phyloP scores from a whole-genome alignment of 1,140 invertebrate genomes.

The Pinna nobilis region DNA sequence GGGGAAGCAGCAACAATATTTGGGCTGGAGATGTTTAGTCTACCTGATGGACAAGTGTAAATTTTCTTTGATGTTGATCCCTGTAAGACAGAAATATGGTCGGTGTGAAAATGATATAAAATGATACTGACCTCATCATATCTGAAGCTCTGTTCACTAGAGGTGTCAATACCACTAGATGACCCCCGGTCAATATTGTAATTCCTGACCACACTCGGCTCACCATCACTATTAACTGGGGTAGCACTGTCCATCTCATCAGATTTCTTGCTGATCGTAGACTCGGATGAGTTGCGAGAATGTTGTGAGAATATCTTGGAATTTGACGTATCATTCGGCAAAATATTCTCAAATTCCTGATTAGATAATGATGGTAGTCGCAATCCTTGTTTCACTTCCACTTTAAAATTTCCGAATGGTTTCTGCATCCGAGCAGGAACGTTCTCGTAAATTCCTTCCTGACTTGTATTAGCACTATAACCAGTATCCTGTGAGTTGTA shows the following conservation, averaged over 20 bases:
- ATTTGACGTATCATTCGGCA: neutral
- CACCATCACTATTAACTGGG: slow-evolving; percentile 65
- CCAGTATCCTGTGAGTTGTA: neutral
- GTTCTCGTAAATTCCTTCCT: slow-evolving; percentile 24
- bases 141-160: slow-evolving; percentile 75
- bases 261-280: slow-evolving; percentile 51
- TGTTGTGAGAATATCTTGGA: neutral
- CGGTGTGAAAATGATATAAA: too few species aligned
- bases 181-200: slow-evolving; percentile 16
- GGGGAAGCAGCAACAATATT: neutral
- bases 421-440: slow-evolving; percentile 6
- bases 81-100: too few species aligned
- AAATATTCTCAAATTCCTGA: neutral
- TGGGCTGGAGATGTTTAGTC: too few species aligned
- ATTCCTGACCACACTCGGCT: too few species aligned
- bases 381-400: slow-evolving; percentile 21
- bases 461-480: neutral
- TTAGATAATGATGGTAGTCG: slow-evolving; percentile 7
- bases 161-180: slow-evolving; percentile 24
- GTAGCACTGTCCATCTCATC: slow-evolving; percentile 55
- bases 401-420: slow-evolving; percentile 9
- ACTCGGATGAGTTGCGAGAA: slow-evolving; percentile 39
- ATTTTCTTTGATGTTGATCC: neutral
- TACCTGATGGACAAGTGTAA: neutral
- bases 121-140: slow-evolving; percentile 44